phyloP scores from a whole-genome alignment of 1,140 invertebrate genomes.

The Drosophila guanche region DNA sequence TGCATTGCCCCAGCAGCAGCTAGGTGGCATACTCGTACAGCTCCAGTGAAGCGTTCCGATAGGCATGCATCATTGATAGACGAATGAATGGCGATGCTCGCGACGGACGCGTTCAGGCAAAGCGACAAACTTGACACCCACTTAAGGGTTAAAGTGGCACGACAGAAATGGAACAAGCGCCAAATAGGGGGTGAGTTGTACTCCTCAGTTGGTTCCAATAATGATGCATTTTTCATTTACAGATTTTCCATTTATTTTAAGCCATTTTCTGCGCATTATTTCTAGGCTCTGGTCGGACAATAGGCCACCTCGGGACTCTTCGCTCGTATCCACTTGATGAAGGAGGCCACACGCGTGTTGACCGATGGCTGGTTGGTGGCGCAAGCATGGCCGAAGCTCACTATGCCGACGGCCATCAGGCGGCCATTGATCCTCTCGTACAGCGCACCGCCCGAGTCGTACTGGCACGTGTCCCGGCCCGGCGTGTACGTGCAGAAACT shows the following conservation, averaged over 20 bases:
- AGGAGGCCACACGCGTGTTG: constrained; percentile 88
- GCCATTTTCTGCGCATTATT: not conserved
- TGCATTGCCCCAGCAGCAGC: constrained; percentile 44
- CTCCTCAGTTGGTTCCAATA: not conserved
- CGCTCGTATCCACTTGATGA: constrained; percentile 88
- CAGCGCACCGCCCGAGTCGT: constrained; percentile 79
- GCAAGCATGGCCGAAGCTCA: constrained; percentile 87
- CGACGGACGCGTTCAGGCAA: constrained; percentile 50
- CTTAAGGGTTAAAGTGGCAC: constrained; percentile 43
- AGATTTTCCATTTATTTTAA: not conserved
- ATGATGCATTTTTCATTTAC: not conserved
- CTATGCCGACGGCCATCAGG: constrained; percentile 85
- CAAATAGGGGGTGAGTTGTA: no score
- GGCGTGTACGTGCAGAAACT: constrained; percentile 79
- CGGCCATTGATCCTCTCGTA: constrained; percentile 64
- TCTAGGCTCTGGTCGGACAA: constrained; percentile 38
- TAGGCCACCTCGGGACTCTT: constrained; percentile 78
- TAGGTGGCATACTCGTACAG: constrained; percentile 31
- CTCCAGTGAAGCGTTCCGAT: constrained; percentile 57
- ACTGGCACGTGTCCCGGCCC: constrained; percentile 75
- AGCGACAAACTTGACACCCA: constrained; percentile 74
- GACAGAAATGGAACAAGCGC: not conserved
- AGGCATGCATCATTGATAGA: constrained; percentile 69
- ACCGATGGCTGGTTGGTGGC: constrained; percentile 86
- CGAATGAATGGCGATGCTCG: constrained; percentile 25